Evolutionary conservation across 2,113 vertebrate species (phyloP).

Genomic region (Prionailurus bengalensis): DNA sequence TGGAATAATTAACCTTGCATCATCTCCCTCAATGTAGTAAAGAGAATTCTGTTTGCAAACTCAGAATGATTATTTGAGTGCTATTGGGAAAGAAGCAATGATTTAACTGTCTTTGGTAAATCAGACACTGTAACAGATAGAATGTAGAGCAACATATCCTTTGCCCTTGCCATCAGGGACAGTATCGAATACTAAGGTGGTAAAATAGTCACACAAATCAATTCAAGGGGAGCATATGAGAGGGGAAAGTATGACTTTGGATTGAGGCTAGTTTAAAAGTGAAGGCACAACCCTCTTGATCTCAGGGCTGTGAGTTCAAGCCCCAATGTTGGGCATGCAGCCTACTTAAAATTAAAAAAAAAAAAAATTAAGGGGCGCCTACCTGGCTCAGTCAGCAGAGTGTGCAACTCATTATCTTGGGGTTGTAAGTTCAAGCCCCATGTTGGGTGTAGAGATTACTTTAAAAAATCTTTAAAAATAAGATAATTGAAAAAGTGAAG

Average conservation of each 20-base stretch:
- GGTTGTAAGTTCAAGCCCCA: not conserved
- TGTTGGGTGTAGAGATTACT: not conserved
- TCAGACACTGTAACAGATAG: not conserved
- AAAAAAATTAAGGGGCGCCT: not conserved
- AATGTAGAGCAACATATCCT: not conserved
- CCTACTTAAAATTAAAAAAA: not conserved
- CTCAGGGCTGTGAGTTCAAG: not conserved
- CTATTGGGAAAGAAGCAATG: not conserved
- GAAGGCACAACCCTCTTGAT: not conserved
- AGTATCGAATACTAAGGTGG: not conserved
- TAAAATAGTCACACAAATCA: not conserved
- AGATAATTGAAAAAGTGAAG: not conserved
- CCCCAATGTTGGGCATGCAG: not conserved
- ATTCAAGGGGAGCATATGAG: not conserved
- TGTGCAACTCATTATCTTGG: not conserved
- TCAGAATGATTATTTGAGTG: not conserved
- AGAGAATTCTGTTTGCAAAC: slow-evolving; percentile 35
- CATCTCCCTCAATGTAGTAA: not conserved
- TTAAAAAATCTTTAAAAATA: not conserved
- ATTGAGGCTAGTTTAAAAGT: not conserved
- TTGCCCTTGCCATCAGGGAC: not conserved
- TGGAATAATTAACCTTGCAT: not conserved
- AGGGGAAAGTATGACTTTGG: not conserved
- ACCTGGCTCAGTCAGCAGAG: too few species aligned
- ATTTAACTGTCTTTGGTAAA: not conserved